These are phyloP conservation scores for Butorides virescens DNA, from an alignment of 2,113 vertebrate genomes.

Conservation along the genomic window DNA sequence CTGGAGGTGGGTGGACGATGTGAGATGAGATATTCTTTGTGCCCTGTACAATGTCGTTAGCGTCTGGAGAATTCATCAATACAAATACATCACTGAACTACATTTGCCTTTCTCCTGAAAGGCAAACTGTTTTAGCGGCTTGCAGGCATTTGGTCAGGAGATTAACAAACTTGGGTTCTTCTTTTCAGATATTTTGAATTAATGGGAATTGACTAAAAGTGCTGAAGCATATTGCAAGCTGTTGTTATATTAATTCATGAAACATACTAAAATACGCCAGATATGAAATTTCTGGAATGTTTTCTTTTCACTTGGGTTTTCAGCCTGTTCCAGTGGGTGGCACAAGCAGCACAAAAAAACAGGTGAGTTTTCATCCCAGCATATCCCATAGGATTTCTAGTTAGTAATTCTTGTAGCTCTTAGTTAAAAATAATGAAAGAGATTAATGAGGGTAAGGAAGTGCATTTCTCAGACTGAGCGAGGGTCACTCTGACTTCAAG, in stretches of 20 bases:
- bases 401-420: background rate
- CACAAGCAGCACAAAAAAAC: slow-evolving; percentile 33
- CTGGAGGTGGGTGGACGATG: background rate
- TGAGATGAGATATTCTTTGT: background rate
- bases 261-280: background rate
- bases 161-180: background rate
- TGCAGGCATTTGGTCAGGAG: background rate
- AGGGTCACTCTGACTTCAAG: background rate
- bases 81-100: background rate
- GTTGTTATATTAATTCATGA: background rate
- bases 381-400: background rate
- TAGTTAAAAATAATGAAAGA: background rate
- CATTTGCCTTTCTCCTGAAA: background rate
- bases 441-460: background rate
- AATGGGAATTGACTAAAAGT: background rate
- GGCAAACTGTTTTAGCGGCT: background rate
- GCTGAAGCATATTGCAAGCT: background rate
- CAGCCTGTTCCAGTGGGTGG: slow-evolving; percentile 48
- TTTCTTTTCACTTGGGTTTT: slow-evolving; percentile 26
- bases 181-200: background rate
- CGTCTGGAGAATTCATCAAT: background rate
- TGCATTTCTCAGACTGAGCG: background rate
- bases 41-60: background rate
- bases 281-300: background rate
- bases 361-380: background rate